Percentiles rank a stretch among this genome's conserved stretches.
These are phyloP conservation scores for Leiothrix lutea DNA, from an alignment of 2,113 vertebrate genomes.

Conservation along the genomic window DNA sequence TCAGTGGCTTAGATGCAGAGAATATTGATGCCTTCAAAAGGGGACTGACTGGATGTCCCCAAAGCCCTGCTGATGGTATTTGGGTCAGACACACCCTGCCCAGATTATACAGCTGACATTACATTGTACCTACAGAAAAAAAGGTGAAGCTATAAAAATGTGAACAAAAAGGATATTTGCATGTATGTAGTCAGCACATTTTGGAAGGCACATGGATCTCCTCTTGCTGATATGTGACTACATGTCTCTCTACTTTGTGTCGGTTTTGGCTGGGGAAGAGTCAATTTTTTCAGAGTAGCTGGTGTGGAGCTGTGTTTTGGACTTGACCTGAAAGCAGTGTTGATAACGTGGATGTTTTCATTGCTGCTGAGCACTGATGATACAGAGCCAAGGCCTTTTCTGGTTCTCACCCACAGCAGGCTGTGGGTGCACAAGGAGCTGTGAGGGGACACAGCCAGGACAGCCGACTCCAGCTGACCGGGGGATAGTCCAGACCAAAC, in stretches of 20 bases:
- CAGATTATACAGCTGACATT: neutral
- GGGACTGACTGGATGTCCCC: neutral
- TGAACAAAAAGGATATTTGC: neutral
- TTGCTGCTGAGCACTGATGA: neutral
- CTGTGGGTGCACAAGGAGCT: neutral
- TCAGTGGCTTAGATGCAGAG: neutral
- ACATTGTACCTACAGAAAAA: neutral
- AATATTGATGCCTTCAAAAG: neutral
- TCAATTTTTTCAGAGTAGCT: neutral
- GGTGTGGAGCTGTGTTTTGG: neutral
- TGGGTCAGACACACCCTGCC: neutral
- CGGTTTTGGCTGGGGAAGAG: neutral
- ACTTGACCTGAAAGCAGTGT: neutral
- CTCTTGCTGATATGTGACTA: neutral
- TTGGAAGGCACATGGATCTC: neutral
- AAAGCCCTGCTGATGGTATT: neutral
- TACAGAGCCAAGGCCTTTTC: neutral
- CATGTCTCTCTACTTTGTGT: neutral
- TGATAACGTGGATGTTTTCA: accelerated
- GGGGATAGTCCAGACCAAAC: neutral
- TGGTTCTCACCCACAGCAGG: neutral
- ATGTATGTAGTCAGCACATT: neutral
- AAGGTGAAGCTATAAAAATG: neutral
- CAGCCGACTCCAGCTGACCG: neutral
- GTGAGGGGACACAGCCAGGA: neutral